These are phyloP conservation scores for Planococcus citri DNA, from an alignment of 1,140 invertebrate species.

Conservation along the genomic window DNA sequence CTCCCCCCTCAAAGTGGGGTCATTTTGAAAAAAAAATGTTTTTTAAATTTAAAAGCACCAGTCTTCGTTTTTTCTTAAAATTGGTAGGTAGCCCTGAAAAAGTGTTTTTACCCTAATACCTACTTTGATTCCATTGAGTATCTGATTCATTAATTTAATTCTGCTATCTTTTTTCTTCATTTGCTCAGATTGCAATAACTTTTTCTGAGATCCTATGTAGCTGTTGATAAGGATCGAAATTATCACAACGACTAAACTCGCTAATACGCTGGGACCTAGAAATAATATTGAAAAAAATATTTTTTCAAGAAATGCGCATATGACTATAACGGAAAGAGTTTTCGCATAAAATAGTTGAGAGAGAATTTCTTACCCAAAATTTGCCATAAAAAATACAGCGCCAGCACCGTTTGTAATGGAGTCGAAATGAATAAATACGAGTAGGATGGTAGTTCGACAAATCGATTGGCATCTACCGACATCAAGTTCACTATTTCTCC, in stretches of 20 bases:
- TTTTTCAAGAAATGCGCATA: too few species aligned
- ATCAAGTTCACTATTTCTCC: constrained; percentile 89
- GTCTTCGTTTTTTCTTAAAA: too few species aligned
- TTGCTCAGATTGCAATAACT: constrained; percentile 34
- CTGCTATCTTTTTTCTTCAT: constrained; percentile 34
- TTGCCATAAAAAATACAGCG: constrained; percentile 81
- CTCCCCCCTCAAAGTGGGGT: too few species aligned
- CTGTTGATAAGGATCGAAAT: constrained; percentile 38
- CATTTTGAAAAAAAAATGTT: too few species aligned
- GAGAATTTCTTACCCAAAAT: constrained; percentile 56
- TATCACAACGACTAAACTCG: constrained; percentile 38
- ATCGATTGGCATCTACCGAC: constrained; percentile 72
- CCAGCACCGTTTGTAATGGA: constrained; percentile 76
- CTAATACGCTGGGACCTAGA: constrained; percentile 36
- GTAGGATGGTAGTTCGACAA: constrained; percentile 78
- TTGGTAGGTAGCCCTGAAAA: constrained; percentile 37
- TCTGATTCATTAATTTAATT: constrained; percentile 34
- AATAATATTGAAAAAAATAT: too few species aligned
- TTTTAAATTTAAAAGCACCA: too few species aligned
- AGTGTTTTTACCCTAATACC: too few species aligned
- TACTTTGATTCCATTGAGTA: too few species aligned
- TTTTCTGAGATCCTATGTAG: constrained; percentile 33
- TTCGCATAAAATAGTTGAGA: too few species aligned
- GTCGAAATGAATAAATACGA: constrained; percentile 95
- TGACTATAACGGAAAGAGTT: too few species aligned